phyloP scores from a whole-genome alignment of 2,888 invertebrate species.

The Allophyes oxyacanthae region DNA sequence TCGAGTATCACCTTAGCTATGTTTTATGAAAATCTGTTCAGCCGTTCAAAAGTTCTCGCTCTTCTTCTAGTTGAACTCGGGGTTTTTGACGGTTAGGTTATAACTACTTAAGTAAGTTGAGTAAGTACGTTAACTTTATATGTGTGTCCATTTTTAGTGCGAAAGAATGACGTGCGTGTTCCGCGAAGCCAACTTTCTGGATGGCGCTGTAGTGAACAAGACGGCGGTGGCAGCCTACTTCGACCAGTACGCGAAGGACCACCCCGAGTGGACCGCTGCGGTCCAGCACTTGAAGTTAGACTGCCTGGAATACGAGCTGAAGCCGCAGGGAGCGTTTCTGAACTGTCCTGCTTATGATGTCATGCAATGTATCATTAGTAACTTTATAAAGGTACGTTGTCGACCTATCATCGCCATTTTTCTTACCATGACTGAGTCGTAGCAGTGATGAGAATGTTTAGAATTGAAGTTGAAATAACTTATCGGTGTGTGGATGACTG shows the following conservation, averaged over 20 bases:
- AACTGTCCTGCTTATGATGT: constrained; percentile 77
- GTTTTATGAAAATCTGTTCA: no score
- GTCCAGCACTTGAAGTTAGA: constrained; percentile 62
- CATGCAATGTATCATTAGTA: constrained; percentile 65
- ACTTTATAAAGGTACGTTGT: constrained; percentile 70
- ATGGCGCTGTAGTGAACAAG: constrained; percentile 64
- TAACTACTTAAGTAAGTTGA: no score
- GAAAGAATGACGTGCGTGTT: constrained; percentile 71
- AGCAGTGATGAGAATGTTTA: no score
- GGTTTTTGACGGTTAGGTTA: no score
- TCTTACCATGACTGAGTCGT: no score
- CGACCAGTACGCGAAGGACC: constrained; percentile 64
- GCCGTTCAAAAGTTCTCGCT: no score
- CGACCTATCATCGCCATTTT: no score
- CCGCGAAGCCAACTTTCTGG: constrained; percentile 69
- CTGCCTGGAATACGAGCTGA: constrained; percentile 66
- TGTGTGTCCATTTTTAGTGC: constrained; percentile 68
- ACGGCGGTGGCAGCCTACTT: constrained; percentile 63
- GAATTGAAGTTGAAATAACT: no score
- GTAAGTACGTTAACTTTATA: no score
- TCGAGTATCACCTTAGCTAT: no score
- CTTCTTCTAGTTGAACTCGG: no score
- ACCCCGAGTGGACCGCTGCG: constrained; percentile 70
- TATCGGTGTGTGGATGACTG: no score
- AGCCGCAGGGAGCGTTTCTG: constrained; percentile 66